Evolutionary conservation across 2,797 vertebrate species (phyloP).

Genomic region (Alectoris magna): DNA sequence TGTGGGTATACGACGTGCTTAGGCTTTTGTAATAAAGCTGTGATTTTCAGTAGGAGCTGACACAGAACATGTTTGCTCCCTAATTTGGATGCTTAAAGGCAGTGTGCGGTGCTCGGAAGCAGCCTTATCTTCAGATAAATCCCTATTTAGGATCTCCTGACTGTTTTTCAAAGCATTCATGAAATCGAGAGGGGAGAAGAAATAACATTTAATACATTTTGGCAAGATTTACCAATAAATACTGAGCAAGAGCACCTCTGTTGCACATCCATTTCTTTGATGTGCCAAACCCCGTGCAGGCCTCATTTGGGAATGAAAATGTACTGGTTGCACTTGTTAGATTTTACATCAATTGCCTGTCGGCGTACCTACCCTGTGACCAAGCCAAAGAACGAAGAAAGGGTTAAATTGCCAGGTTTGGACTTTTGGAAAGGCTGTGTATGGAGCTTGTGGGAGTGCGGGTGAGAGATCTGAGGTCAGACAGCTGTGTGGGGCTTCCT

Average conservation of each 20-base stretch:
- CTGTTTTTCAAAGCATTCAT: neutral
- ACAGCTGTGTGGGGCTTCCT: neutral
- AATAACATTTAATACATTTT: neutral
- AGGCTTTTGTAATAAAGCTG: neutral
- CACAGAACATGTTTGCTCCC: neutral
- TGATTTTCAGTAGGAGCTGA: neutral
- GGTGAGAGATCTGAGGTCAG: no score
- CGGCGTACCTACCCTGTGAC: accelerated
- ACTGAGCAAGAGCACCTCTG: accelerated
- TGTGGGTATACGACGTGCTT: neutral
- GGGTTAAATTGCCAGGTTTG: neutral
- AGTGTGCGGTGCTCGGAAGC: neutral
- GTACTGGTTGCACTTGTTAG: neutral
- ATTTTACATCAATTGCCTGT: accelerated
- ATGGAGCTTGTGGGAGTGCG: neutral
- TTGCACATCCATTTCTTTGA: neutral
- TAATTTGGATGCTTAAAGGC: neutral
- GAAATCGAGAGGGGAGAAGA: neutral
- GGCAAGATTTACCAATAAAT: neutral
- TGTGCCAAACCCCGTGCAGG: neutral
- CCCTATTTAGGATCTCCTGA: neutral
- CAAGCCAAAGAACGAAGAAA: neutral
- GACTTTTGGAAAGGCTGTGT: neutral
- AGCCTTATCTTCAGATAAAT: neutral
- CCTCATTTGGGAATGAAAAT: neutral